Evolutionary conservation across 2,797 vertebrate species (phyloP).

Genomic region (Zalophus californianus): DNA sequence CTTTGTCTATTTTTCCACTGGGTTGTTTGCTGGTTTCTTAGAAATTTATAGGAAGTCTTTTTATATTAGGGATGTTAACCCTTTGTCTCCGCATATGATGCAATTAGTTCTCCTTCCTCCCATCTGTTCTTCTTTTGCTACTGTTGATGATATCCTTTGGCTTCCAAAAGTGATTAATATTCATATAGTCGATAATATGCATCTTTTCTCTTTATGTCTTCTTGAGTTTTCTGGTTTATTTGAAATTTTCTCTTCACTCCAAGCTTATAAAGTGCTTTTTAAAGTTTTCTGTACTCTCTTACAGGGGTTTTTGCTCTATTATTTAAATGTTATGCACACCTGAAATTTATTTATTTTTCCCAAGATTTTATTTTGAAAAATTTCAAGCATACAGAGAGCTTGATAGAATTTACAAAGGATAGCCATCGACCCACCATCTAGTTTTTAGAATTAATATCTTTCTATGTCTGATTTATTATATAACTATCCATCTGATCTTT

Average conservation of each 20-base stretch:
- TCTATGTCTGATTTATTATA: background rate
- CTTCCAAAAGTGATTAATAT: background rate
- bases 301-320: background rate
- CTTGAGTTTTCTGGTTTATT: slow-evolving; percentile 23
- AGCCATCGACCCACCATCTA: background rate
- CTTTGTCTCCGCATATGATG: background rate
- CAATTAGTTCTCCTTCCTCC: background rate
- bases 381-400: background rate
- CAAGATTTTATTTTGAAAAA: slow-evolving; percentile 3
- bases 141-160: background rate
- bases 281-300: slow-evolving; percentile 11
- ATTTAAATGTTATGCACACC: background rate
- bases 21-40: background rate
- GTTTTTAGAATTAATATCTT: background rate
- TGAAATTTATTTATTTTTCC: slow-evolving; percentile 43
- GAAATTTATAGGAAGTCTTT: background rate
- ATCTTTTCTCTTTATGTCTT: background rate
- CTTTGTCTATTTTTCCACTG: background rate
- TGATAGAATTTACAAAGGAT: background rate
- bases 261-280: background rate
- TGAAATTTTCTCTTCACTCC: slow-evolving; percentile 7
- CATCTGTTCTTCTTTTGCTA: background rate
- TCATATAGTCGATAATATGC: background rate
- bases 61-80: background rate
- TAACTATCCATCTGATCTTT: background rate